These are phyloP conservation scores for Parambassis ranga DNA, from an alignment of 2,797 vertebrate genomes.

Conservation along the genomic window DNA sequence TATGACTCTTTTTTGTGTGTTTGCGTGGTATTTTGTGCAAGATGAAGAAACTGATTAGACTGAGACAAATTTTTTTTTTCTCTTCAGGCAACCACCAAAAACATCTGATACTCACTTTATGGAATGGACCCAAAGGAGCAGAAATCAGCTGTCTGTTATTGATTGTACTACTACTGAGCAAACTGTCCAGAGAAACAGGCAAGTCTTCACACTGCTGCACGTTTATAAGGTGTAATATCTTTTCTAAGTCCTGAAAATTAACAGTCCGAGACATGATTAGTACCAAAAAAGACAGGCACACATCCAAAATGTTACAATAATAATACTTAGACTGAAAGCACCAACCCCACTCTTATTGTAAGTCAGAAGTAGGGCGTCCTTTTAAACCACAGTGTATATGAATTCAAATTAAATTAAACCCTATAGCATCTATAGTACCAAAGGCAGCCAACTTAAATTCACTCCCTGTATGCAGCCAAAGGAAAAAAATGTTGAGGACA, in stretches of 20 bases:
- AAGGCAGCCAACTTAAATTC: constrained; percentile 59
- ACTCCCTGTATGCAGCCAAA: constrained; percentile 62
- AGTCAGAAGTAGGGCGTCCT: constrained; percentile 41
- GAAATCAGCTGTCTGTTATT: constrained; percentile 53
- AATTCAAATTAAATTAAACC: constrained; percentile 69
- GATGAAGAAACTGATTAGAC: constrained; percentile 12
- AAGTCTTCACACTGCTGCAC: not conserved
- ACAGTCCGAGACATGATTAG: not conserved
- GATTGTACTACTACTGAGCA: constrained; percentile 45
- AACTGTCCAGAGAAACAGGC: constrained; percentile 27
- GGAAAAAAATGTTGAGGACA: constrained; percentile 45
- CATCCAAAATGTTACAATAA: constrained; percentile 17
- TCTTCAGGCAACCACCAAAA: constrained; percentile 42
- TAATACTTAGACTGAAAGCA: constrained; percentile 16
- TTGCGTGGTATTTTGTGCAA: not conserved
- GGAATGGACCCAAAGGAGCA: constrained; percentile 44
- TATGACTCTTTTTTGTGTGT: not conserved
- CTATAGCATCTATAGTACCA: constrained; percentile 65
- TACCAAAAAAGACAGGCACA: not conserved
- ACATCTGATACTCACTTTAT: constrained; percentile 48
- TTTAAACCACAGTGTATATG: constrained; percentile 61
- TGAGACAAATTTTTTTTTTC: constrained; percentile 15
- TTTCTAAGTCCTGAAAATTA: constrained; percentile 7
- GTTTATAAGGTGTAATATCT: constrained; percentile 12
- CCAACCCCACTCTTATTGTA: constrained; percentile 42